Base-by-base conservation (phyloP, 2,888 invertebrate genomes). In the Caenorhabditis zanzibari region DNA sequence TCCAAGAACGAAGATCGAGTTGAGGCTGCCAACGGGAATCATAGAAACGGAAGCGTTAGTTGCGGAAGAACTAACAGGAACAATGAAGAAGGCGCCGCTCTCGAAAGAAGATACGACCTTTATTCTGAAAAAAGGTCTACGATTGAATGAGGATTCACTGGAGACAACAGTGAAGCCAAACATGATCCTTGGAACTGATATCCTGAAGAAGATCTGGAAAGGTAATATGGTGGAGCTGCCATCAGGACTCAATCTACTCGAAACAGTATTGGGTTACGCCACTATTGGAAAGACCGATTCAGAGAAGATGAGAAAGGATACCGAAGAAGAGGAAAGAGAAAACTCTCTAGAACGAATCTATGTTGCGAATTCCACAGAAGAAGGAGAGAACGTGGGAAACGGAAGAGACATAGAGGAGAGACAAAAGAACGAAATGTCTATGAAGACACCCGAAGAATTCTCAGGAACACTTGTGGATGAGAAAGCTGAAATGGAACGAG, bases 161-260 rank as follows among this genome's bases (percentile, higher is more conserved):
- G 61, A 41, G n/a, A 22, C 61, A 1, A 19, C 2, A 22, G 61
- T 61, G 4, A 61, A 14, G 12, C 61, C 61, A 14, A 61, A 61
- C 7, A 38, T 61, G 61, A 61, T 59, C 32, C 32, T 59, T 2
- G 59, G 59, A 35, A 59, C 59, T 35, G 59, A 59, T 35, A 14
- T 59, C 35, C 19, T 59, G 35, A 59, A 59, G 35, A 59, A 32
- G n/a, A 59, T 59, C n/a, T 59, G 59, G 59, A 28, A 59, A 19
- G 59, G 59, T 1, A 35, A 12, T 14, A 59, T 59, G 59, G 24
- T 59, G 5, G 59, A 59, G 6, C 35, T 59, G 1, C 59, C 59
- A 19, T 59, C 59, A 14, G 59, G 59, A 10, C 7, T 59, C 5
- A 59, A 16, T 1, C 35, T 59, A 1, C 4, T 59, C 14, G 1